Percentiles rank a stretch among this genome's conserved stretches.
Evolutionary conservation across 2,113 vertebrate species (phyloP).

Genomic region (Ornithorhynchus anatinus): DNA sequence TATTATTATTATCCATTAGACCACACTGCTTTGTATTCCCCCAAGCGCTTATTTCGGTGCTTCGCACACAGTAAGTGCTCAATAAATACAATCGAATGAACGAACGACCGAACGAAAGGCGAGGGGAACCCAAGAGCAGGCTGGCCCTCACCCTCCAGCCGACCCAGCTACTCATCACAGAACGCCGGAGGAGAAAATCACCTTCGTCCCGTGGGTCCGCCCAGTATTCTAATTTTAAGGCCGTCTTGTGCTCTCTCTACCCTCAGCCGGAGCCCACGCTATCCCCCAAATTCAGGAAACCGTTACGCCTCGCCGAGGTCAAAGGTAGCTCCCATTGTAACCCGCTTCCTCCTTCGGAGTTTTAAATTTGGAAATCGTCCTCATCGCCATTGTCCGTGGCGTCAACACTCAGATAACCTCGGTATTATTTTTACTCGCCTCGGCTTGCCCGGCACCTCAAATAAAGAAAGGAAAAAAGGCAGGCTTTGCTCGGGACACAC

Average conservation of each 20-base stretch:
- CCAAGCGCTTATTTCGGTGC: too few species aligned
- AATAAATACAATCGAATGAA: too few species aligned
- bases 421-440: constrained; percentile 68
- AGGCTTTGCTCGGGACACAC: constrained; percentile 56
- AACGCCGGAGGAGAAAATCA: too few species aligned
- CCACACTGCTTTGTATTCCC: too few species aligned
- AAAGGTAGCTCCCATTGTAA: constrained; percentile 95
- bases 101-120: too few species aligned
- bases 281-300: constrained; percentile 78
- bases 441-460: constrained; percentile 50
- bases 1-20: too few species aligned
- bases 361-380: constrained; percentile 78
- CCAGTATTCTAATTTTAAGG: constrained; percentile 96
- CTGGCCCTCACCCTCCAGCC: too few species aligned
- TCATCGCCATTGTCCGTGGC: constrained; percentile 71
- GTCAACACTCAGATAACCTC: constrained; percentile 67
- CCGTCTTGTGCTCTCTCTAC: constrained; percentile 61
- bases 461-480: constrained; percentile 40
- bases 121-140: too few species aligned
- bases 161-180: too few species aligned
- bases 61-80: too few species aligned
- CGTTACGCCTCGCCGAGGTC: constrained; percentile 82
- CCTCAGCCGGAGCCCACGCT: constrained; percentile 68
- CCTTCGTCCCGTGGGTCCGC: too few species aligned
- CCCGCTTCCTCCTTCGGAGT: constrained; percentile 85